phyloP scores from a whole-genome alignment of 2,888 invertebrate genomes.

The Protophormia terraenovae region DNA sequence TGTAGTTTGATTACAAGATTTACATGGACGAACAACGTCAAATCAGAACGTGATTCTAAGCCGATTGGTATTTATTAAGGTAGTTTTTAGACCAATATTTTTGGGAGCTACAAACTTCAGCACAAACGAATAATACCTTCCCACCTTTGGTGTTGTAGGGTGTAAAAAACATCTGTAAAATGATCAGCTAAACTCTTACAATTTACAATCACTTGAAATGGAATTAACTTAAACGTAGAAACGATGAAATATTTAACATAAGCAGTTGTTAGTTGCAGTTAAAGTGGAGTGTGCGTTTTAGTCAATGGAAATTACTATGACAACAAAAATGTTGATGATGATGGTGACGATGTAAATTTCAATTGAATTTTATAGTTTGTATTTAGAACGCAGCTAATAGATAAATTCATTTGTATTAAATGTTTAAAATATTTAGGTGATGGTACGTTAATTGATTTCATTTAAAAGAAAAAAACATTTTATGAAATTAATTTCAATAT shows the following conservation, averaged over 20 bases:
- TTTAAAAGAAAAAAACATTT: too few relatives aligned
- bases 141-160: too few relatives aligned
- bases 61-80: too few relatives aligned
- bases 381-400: not conserved
- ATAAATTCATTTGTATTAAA: conserved; percentile 17
- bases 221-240: conserved; percentile 51
- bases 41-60: too few relatives aligned
- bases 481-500: too few relatives aligned
- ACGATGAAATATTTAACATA: conserved; percentile 31
- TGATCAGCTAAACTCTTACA: conserved; percentile 7
- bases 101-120: too few relatives aligned
- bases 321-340: conserved; percentile 5
- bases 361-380: conserved; percentile 26
- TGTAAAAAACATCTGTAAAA: conserved; percentile 42
- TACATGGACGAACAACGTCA: too few relatives aligned
- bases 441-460: too few relatives aligned
- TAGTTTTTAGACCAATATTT: too few relatives aligned
- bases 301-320: conserved; percentile 8
- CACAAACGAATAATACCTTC: too few relatives aligned
- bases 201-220: conserved; percentile 51
- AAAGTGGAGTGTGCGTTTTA: conserved; percentile 10
- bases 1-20: too few relatives aligned
- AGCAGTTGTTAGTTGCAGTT: not conserved
- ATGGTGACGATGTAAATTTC: conserved; percentile 27
- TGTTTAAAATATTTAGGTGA: not conserved